Evolutionary conservation across 2,888 invertebrate genomes (phyloP).

Genomic region (Rhabditoides inermis): DNA sequence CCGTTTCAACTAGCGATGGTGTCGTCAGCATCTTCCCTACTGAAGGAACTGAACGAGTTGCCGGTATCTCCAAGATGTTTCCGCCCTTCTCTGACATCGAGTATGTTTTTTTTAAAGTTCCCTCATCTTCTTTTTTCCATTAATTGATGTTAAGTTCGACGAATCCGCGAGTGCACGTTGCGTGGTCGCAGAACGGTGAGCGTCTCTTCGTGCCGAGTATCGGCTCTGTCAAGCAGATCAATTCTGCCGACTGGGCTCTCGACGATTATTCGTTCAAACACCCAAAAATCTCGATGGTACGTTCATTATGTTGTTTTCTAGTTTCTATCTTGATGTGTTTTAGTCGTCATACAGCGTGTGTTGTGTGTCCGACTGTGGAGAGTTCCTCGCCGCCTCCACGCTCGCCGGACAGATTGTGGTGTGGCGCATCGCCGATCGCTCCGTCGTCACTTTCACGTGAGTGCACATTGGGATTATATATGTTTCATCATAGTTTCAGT

Average conservation of each 20-base stretch:
- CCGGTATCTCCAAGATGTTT: constrained; percentile 10
- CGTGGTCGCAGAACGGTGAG: constrained; percentile 14
- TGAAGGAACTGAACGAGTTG: constrained; percentile 4
- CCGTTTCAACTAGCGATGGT: constrained; percentile 20
- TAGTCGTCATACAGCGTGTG: no score
- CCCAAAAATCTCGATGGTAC: no score
- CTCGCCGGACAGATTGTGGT: constrained; percentile 14
- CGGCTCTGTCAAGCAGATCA: constrained; percentile 11
- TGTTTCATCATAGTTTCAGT: no score
- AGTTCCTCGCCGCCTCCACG: constrained; percentile 17
- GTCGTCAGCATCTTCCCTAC: constrained; percentile 11
- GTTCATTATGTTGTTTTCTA: no score
- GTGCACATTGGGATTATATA: no score
- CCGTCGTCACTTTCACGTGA: no score
- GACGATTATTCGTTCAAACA: no score
- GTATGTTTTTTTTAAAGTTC: constrained; percentile 4
- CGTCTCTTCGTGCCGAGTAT: constrained; percentile 16
- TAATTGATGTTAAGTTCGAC: constrained; percentile 11
- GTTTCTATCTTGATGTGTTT: no score
- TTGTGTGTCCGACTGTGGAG: constrained; percentile 14
- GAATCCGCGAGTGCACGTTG: constrained; percentile 8
- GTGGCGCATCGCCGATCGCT: constrained; percentile 13
- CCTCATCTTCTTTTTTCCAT: neutral
- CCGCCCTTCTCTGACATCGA: constrained; percentile 13
- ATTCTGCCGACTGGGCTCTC: constrained; percentile 1